Evolutionary conservation across 2,888 invertebrate species (phyloP), one percentile per base, ranked within the genome.

Genomic region (Cactoblastis cactorum): DNA sequence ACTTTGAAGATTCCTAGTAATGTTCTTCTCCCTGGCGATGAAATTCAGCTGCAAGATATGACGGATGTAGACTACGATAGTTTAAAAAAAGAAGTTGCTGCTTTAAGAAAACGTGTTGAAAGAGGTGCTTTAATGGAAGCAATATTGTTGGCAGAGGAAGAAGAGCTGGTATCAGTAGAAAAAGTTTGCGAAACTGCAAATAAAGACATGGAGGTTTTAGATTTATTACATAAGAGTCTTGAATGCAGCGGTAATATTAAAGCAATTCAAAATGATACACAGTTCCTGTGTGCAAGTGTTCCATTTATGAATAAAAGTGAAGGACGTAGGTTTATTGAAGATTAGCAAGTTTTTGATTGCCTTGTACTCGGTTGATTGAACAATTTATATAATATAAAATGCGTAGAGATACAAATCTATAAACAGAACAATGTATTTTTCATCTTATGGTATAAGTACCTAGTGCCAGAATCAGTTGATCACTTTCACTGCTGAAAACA

Each of bases 121-220:
- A 67, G 85, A 57, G 83, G 78, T 32, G 85, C 84, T 1, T 58
- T 85, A 11, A 80, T 88, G 85, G 85, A 83, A 56, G 77, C 82
- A 12, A 63, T 87, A 53, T 67, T 89, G 0, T 70, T 62, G 33
- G 78, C 81, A 0, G 88, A 89, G 54, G 81, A 80, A 55, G 78
- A 83, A 48, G 85, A 88, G 56, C 59, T 89, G 0, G 64, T 77
- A 5, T 71, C 80, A 1, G 64, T 80, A 11, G 85, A 83, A 51
- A 77, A 76, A 61, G 70, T 83, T 0, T 86, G 81, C 71, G 84
- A 86, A 65, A 67, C 71, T 24, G 84, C 84, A 0, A 82, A 80
- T 45, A 85, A 80, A 51, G 83, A 88, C 49, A 84, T 87, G 81
- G 80, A 85, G 58, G 65, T 74, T 1, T 56, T 85, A 32, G 84